phyloP scores from a whole-genome alignment of 2,797 vertebrate genomes.

The Fratercula arctica region DNA sequence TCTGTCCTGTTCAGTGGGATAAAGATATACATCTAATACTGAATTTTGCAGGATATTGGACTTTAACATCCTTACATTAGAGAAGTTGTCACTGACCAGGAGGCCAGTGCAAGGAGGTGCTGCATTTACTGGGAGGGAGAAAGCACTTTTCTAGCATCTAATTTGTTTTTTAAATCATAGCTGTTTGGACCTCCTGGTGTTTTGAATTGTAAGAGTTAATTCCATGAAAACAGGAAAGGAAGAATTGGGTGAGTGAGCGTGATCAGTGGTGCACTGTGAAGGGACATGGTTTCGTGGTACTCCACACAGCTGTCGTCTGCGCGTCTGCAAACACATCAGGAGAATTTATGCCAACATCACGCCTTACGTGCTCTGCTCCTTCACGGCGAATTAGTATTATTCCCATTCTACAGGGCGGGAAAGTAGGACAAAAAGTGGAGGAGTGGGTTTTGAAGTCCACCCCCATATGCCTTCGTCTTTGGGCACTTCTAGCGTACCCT shows the following conservation, averaged over 20 bases:
- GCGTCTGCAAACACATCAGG: neutral
- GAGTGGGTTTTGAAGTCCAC: neutral
- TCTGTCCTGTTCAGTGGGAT: neutral
- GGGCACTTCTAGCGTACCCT: neutral
- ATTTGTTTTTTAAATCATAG: neutral
- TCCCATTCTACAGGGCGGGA: neutral
- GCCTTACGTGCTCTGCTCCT: neutral
- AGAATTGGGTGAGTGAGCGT: neutral
- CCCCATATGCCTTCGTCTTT: neutral
- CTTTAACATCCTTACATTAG: neutral
- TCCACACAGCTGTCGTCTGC: rapidly evolving
- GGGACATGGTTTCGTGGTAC: neutral
- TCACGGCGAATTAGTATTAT: rapidly evolving
- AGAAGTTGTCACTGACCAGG: neutral
- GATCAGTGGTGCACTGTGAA: neutral
- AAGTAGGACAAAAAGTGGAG: neutral
- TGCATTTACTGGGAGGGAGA: neutral
- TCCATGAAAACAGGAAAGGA: neutral
- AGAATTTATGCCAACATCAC: neutral
- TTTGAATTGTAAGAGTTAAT: neutral
- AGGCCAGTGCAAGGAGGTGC: neutral
- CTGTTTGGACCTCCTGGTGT: neutral
- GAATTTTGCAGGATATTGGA: neutral
- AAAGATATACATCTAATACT: neutral
- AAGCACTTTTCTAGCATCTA: neutral